Evolutionary conservation across 2,113 vertebrate genomes (phyloP).

Genomic region (Eublepharis macularius): DNA sequence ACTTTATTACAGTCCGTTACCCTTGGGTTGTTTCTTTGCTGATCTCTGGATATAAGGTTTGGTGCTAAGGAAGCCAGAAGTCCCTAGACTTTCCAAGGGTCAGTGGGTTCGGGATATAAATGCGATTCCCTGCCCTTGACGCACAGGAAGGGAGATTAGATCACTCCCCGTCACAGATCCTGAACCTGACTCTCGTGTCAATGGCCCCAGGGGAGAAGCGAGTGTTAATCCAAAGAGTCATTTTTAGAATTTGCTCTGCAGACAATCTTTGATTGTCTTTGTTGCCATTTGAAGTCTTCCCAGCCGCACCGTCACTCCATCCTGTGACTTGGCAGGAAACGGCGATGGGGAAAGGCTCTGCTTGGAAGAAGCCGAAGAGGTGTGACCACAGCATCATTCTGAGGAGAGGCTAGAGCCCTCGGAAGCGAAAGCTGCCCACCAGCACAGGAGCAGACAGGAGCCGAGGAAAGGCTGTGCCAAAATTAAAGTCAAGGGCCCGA

Average conservation of each 20-base stretch:
- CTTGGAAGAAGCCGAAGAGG: slow-evolving; percentile 49
- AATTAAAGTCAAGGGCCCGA: background rate
- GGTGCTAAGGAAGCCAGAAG: background rate
- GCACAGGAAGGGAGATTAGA: slow-evolving; percentile 64
- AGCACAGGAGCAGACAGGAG: background rate
- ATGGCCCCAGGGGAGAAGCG: slow-evolving; percentile 50
- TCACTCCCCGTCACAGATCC: slow-evolving; percentile 46
- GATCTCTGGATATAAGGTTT: background rate
- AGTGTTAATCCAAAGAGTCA: slow-evolving; percentile 60
- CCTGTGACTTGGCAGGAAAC: slow-evolving; percentile 70
- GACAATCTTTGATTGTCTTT: slow-evolving; percentile 69
- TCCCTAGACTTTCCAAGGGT: background rate
- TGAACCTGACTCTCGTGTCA: slow-evolving; percentile 41
- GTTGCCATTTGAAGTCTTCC: slow-evolving; percentile 62
- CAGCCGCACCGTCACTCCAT: slow-evolving; percentile 59
- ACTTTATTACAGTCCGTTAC: background rate
- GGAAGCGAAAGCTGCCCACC: background rate
- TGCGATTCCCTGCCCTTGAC: rapidly evolving
- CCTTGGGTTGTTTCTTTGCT: background rate
- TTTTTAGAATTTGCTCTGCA: slow-evolving; percentile 60
- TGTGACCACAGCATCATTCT: slow-evolving; percentile 34
- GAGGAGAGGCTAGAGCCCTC: slow-evolving; percentile 8
- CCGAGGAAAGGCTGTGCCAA: background rate
- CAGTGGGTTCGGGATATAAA: background rate
- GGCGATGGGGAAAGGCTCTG: background rate